A percentile compares a stretch with the other conserved stretches of the same genome.
These are phyloP conservation scores for Crenichthys baileyi DNA, from an alignment of 2,797 vertebrate genomes.

Conservation along the genomic window DNA sequence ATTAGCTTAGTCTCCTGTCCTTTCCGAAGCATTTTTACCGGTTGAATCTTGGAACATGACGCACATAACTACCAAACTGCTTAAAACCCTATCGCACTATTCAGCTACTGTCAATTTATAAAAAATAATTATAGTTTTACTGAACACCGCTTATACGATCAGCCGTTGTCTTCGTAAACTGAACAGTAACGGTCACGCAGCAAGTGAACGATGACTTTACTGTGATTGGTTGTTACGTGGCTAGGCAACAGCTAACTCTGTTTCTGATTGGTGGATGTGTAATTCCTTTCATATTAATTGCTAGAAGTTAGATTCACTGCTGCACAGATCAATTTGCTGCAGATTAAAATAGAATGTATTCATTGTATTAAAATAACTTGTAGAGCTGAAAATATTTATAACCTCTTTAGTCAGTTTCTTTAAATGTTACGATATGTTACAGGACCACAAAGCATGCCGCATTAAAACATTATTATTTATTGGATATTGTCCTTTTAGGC, in stretches of 20 bases:
- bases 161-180: not conserved
- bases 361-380: too few species aligned
- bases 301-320: too few species aligned
- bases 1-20: not conserved
- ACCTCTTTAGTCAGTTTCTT: too few species aligned
- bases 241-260: not conserved
- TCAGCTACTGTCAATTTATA: not conserved
- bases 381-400: too few species aligned
- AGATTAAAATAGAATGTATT: too few species aligned
- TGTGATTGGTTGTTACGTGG: conserved; percentile 3
- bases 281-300: not conserved
- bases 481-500: too few species aligned
- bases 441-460: too few species aligned
- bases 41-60: not conserved
- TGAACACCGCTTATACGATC: not conserved
- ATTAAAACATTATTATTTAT: too few species aligned
- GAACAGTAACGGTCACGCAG: not conserved
- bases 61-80: not conserved
- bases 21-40: not conserved
- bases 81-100: not conserved
- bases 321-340: too few species aligned
- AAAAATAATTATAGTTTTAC: not conserved
- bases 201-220: too few species aligned
- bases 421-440: too few species aligned
- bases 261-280: not conserved